Evolutionary conservation across 2,888 invertebrate species (phyloP).

Genomic region (Gasteruption jaculator): DNA sequence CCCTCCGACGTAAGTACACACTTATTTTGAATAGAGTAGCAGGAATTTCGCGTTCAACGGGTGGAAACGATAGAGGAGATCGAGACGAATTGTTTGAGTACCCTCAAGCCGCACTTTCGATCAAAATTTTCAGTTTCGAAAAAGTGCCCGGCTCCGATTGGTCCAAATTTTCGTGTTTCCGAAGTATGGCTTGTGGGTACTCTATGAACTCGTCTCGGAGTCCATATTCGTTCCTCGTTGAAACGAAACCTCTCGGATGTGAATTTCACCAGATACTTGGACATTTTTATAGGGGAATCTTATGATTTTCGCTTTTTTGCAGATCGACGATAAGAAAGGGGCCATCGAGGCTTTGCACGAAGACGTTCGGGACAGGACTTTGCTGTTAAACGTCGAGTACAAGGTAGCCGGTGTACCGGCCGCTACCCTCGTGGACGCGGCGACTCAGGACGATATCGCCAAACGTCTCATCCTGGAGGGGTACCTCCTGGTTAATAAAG

Average conservation of each 20-base stretch:
- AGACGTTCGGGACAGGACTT: conserved; percentile 68
- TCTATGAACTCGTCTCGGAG: too few relatives aligned
- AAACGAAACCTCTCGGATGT: too few relatives aligned
- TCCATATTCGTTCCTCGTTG: too few relatives aligned
- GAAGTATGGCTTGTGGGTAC: too few relatives aligned
- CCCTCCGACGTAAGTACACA: conserved; percentile 71
- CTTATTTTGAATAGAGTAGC: not conserved
- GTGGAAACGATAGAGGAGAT: too few relatives aligned
- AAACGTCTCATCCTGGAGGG: conserved; percentile 84
- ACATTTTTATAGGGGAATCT: not conserved
- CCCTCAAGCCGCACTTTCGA: too few relatives aligned
- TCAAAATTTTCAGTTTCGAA: too few relatives aligned
- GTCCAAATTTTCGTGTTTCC: too few relatives aligned
- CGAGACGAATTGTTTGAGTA: too few relatives aligned
- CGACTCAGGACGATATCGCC: conserved; percentile 65
- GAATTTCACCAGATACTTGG: not conserved
- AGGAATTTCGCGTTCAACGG: too few relatives aligned
- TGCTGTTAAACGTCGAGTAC: conserved; percentile 81
- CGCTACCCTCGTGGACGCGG: conserved; percentile 59
- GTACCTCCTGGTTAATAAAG: conserved; percentile 72
- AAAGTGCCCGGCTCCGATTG: too few relatives aligned
- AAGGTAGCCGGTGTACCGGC: conserved; percentile 56
- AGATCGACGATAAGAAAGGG: conserved; percentile 72
- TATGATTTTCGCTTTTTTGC: conserved; percentile 21
- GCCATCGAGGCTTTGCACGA: conserved; percentile 63